A percentile compares a stretch with the other conserved stretches of the same genome.
Conservation (phyloP, 2,888 invertebrate species). For the Eucriotettix oculatus region DNA sequence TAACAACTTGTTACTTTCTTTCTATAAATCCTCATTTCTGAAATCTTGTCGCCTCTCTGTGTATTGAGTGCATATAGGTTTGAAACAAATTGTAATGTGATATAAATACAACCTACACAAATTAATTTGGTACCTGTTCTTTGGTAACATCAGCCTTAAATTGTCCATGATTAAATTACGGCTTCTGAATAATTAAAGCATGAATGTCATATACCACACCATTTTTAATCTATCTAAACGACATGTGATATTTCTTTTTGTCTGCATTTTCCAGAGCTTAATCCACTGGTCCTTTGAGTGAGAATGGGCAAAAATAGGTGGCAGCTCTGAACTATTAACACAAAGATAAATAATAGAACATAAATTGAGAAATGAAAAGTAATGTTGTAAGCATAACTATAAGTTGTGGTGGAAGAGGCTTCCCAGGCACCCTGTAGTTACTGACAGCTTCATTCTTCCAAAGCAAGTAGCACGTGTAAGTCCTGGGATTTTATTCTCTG, state of each 20-base stretch:
- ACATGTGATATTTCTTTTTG: conserved; percentile 2
- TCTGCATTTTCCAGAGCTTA: conserved; percentile 9
- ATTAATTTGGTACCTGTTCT: no score
- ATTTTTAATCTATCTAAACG: neutral
- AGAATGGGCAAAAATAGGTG: conserved; percentile 7
- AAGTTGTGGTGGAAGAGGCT: neutral
- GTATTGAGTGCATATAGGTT: no score
- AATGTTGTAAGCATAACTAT: neutral
- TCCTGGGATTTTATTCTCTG: conserved; percentile 2
- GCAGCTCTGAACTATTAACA: conserved; percentile 1
- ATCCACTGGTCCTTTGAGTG: conserved; percentile 4
- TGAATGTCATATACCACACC: no score
- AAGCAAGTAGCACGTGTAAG: conserved; percentile 4
- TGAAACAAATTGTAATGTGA: no score
- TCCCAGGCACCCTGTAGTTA: neutral
- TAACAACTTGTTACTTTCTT: no score
- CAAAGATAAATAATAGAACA: neutral
- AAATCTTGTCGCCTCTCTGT: no score
- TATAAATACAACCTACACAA: no score
- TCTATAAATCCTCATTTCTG: no score
- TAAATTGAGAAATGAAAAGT: neutral
- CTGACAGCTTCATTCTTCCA: neutral
- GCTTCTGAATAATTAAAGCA: neutral
- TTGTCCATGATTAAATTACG: neutral
- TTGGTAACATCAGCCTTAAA: no score